Evolutionary conservation across 2,113 vertebrate species (phyloP).

Genomic region (Rutilus rutilus): DNA sequence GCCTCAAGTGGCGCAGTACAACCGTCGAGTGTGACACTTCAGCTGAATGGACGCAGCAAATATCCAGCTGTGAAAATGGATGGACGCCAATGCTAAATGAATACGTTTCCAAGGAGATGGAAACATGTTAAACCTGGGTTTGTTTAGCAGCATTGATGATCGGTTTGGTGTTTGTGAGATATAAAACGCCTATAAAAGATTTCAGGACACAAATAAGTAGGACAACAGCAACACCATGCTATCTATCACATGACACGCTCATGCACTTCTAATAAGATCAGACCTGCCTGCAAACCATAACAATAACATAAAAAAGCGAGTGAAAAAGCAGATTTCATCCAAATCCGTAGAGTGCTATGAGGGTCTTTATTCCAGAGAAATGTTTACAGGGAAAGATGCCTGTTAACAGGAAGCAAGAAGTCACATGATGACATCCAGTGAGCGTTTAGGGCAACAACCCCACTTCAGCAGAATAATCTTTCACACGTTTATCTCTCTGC

Average conservation of each 20-base stretch:
- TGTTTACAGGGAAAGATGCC: slow-evolving; percentile 16
- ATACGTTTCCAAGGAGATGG: slow-evolving; percentile 56
- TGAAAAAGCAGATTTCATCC: slow-evolving; percentile 29
- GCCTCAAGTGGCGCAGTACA: slow-evolving; percentile 22
- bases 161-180: not conserved
- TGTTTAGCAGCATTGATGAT: slow-evolving; percentile 2
- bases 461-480: slow-evolving; percentile 69
- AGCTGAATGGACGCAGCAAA: slow-evolving; percentile 59
- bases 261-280: slow-evolving; percentile 8
- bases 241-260: slow-evolving; percentile 3
- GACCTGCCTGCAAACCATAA: slow-evolving; percentile 2
- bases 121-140: not conserved
- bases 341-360: slow-evolving; percentile 39
- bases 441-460: slow-evolving; percentile 63
- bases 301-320: slow-evolving; percentile 13
- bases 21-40: slow-evolving; percentile 56
- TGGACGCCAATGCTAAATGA: slow-evolving; percentile 58
- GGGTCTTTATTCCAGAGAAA: not conserved
- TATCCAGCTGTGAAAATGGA: slow-evolving; percentile 75
- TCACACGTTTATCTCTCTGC: slow-evolving; percentile 75
- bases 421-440: slow-evolving; percentile 12
- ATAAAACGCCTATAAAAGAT: not conserved
- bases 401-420: slow-evolving; percentile 24
- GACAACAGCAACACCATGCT: not conserved
- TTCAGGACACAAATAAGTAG: slow-evolving; percentile 11